Evolutionary conservation across 2,888 invertebrate species (phyloP).

Genomic region (Andrena praecox): DNA sequence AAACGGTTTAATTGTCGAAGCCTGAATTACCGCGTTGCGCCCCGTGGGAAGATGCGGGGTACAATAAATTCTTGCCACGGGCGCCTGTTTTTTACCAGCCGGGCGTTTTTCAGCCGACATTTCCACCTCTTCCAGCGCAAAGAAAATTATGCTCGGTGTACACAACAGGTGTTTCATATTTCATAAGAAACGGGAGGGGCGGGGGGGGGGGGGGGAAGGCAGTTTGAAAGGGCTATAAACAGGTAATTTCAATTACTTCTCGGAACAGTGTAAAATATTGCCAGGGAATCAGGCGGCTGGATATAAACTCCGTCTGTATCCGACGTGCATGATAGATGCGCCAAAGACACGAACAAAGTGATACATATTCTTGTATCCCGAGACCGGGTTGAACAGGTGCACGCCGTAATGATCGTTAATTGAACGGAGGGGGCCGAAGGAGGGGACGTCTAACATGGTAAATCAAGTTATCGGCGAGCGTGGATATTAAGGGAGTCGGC

Average conservation of each 20-base stretch:
- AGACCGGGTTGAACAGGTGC: constrained; percentile 23
- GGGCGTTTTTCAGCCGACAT: background rate
- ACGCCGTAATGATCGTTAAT: constrained; percentile 18
- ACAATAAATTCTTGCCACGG: constrained; percentile 25
- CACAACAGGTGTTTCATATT: constrained; percentile 29
- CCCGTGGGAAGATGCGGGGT: constrained; percentile 1
- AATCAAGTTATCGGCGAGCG: constrained; percentile 15
- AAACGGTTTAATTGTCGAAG: constrained; percentile 36
- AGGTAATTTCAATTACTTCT: constrained; percentile 54
- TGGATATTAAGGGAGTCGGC: constrained; percentile 1
- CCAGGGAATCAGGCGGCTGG: constrained; percentile 33
- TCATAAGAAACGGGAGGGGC: background rate
- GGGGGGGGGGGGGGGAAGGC: background rate
- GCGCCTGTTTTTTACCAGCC: background rate
- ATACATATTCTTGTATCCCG: constrained; percentile 19
- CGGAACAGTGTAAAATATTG: constrained; percentile 42
- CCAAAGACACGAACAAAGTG: constrained; percentile 33
- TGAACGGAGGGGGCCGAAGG: background rate
- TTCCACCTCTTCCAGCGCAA: background rate
- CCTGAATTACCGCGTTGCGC: constrained; percentile 11
- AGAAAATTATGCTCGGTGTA: constrained; percentile 24
- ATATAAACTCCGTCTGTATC: constrained; percentile 36
- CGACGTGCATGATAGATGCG: constrained; percentile 47
- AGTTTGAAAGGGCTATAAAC: constrained; percentile 19
- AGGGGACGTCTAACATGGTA: background rate